These are phyloP conservation scores for Fistularia commersonii DNA, from an alignment of 2,797 vertebrate species.

Conservation along the genomic window DNA sequence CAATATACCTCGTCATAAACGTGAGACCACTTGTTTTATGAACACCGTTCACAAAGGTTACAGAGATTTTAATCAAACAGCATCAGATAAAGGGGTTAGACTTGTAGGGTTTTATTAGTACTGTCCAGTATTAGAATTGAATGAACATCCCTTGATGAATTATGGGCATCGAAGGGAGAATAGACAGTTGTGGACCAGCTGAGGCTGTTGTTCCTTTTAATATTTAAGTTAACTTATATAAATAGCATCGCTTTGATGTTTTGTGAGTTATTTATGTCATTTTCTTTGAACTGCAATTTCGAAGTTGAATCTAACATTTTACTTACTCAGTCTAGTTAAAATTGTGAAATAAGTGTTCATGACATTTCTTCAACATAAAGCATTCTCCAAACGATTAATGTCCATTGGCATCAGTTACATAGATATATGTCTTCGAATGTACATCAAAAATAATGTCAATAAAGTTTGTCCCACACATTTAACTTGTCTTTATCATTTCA, in stretches of 20 bases:
- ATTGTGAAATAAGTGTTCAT: no score
- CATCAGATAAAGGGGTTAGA: no score
- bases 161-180: constrained; percentile 5
- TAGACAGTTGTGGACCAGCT: constrained; percentile 20
- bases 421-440: constrained; percentile 28
- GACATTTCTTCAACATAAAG: no score
- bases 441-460: constrained; percentile 32
- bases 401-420: neutral
- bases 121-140: no score
- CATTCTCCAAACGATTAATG: constrained; percentile 8
- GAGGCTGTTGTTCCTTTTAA: constrained; percentile 5
- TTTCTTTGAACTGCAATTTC: constrained; percentile 1
- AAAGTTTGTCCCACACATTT: constrained; percentile 37
- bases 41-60: no score
- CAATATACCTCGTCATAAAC: no score
- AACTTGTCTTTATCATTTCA: neutral
- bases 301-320: constrained; percentile 10
- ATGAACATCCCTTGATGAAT: no score
- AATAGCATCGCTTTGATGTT: neutral
- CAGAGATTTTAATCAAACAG: no score
- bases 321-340: neutral
- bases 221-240: neutral
- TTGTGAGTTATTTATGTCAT: no score
- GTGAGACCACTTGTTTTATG: no score
- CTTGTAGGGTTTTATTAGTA: no score